Evolutionary conservation across 2,797 vertebrate genomes (phyloP).

Genomic region (Hylomyscus alleni): DNA sequence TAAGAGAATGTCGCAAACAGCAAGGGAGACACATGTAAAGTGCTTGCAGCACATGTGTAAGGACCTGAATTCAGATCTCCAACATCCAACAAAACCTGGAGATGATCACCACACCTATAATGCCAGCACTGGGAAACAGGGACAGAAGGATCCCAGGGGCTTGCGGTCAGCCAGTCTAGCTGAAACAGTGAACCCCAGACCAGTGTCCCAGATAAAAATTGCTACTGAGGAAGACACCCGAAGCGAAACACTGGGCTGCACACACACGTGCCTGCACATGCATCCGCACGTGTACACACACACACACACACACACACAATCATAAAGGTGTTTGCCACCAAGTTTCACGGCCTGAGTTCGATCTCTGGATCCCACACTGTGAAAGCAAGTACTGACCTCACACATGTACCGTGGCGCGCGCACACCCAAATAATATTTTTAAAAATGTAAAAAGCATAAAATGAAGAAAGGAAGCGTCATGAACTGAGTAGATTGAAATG

Average conservation of each 20-base stretch:
- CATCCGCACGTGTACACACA: neutral
- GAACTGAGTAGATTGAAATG: neutral
- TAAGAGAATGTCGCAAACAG: neutral
- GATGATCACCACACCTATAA: neutral
- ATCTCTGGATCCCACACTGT: neutral
- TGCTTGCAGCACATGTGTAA: neutral
- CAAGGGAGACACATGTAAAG: neutral
- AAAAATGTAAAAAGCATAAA: neutral
- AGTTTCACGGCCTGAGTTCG: neutral
- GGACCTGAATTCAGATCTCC: neutral
- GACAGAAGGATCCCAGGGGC: neutral
- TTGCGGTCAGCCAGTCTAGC: neutral
- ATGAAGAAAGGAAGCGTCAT: neutral
- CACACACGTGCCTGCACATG: neutral
- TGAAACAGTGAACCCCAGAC: neutral
- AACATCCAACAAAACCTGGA: neutral
- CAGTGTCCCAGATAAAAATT: neutral
- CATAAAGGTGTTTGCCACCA: neutral
- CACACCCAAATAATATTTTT: neutral
- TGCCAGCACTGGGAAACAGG: neutral
- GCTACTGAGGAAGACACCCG: neutral
- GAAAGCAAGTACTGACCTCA: neutral
- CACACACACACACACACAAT: too few species aligned
- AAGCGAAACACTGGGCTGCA: neutral
- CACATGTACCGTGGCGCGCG: neutral